Conservation (phyloP, 2,113 vertebrate genomes). For the Rhagologus leucostigma region DNA sequence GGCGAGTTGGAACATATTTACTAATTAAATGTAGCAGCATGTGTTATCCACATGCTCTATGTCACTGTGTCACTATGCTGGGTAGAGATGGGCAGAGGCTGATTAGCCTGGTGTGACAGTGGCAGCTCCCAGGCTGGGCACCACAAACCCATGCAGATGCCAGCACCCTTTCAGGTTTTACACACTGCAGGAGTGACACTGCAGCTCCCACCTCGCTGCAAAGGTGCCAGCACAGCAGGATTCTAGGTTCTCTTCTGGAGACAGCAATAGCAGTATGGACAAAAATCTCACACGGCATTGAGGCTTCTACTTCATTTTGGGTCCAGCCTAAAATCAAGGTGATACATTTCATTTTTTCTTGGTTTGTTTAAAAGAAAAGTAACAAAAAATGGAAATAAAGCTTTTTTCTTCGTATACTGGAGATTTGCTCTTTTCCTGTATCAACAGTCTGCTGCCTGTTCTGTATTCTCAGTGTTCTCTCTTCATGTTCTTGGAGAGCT, state of each 20-base stretch:
- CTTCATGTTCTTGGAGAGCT: background rate
- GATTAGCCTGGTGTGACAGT: background rate
- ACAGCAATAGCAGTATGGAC: background rate
- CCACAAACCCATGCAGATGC: background rate
- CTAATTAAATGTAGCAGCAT: background rate
- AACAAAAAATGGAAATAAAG: background rate
- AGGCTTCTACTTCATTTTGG: background rate
- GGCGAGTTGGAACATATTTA: background rate
- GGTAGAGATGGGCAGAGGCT: background rate
- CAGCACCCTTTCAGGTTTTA: background rate
- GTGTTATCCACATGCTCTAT: background rate
- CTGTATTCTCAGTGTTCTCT: background rate
- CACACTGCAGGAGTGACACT: no score
- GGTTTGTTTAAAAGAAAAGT: background rate
- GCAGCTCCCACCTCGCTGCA: accelerated
- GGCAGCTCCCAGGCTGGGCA: background rate
- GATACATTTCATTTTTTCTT: background rate
- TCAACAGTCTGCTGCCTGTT: background rate
- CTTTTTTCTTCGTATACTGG: background rate
- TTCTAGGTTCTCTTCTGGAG: background rate
- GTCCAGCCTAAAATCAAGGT: background rate
- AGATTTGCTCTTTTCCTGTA: background rate
- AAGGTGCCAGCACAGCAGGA: background rate
- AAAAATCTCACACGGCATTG: background rate
- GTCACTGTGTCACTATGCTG: background rate